Base-by-base conservation (phyloP, 2,113 vertebrate species). In the Sturnira hondurensis region DNA sequence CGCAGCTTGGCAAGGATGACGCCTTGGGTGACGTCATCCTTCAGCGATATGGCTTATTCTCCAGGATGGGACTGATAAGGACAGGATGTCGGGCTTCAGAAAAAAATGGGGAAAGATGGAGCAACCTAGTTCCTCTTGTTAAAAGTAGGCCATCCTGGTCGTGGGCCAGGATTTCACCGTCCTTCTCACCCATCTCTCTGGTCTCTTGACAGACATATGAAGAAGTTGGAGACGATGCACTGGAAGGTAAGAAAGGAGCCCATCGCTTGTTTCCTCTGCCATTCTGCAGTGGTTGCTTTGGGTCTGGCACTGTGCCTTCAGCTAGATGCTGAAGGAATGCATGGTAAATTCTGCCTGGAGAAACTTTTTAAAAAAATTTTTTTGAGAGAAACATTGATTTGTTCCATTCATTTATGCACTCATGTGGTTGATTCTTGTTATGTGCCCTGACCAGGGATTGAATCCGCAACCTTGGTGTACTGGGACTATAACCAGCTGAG, bases 161-260 rank as follows among this genome's bases (percentile, higher is more conserved):
- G 31, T 20, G 54, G 70, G 36, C 38, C 17, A 36, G 71, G 63
- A 33, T 71, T 56, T 86, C 14, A 26, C 31, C 8, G 3, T 36
- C 33, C 26, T 36, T 22, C 88, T 98, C 50, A 96, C 47, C n/a
- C 22, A 5, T 14, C 9, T 89, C 28, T 96, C 28, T 93, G 86
- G 80, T 98, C 96, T 86, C 86, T 97, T 98, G 98, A 70, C 97
- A 99, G 99, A 98, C 98, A 11, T 98, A 98, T 13, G 99, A 99
- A 98, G 98, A 98, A 90, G 97, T 98, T 10, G 98, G 98, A 89
- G 99, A 99, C 52, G 99, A 99, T 70, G 99, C 98, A 3, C 88
- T 99, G 74, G 99, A 99, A 99, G 99, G 99, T 99, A 98, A 7
- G 95, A 0, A 90, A 91, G 86, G 92, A 84, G 47, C 87, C 36